A percentile compares a stretch with the other conserved stretches of the same genome.
These are phyloP conservation scores for Morpho deidamia DNA, from an alignment of 2,888 invertebrate genomes.

Conservation along the genomic window DNA sequence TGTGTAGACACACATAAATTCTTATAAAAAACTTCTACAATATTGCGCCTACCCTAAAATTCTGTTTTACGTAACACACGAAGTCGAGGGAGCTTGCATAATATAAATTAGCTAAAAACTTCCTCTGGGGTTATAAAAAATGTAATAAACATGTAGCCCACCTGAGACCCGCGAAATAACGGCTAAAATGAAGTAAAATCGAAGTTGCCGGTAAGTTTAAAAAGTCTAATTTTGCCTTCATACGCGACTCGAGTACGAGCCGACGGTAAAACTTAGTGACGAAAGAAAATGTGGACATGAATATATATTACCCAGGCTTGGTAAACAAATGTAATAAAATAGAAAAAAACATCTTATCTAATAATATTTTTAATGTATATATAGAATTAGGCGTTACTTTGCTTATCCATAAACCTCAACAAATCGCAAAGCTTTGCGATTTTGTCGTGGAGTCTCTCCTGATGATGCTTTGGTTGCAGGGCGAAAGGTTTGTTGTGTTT, in stretches of 20 bases:
- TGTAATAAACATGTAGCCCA: slow-evolving; percentile 53
- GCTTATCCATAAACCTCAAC: too few relatives aligned
- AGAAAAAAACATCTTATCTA: too few relatives aligned
- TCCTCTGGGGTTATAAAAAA: slow-evolving; percentile 30
- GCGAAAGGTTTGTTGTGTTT: too few relatives aligned
- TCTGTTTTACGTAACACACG: not conserved
- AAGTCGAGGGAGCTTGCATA: not conserved
- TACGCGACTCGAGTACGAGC: slow-evolving; percentile 67
- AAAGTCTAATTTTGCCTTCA: slow-evolving; percentile 75
- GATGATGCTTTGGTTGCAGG: too few relatives aligned
- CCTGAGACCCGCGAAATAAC: slow-evolving; percentile 46
- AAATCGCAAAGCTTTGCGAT: too few relatives aligned
- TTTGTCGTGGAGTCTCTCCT: too few relatives aligned
- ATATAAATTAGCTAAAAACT: slow-evolving; percentile 19
- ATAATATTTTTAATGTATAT: too few relatives aligned
- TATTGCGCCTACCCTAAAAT: not conserved
- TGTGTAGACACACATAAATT: too few relatives aligned
- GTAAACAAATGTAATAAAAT: too few relatives aligned
- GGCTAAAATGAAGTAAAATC: slow-evolving; percentile 65
- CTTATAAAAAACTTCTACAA: too few relatives aligned
- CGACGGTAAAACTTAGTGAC: slow-evolving; percentile 30
- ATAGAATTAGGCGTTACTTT: too few relatives aligned
- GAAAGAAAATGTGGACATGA: slow-evolving; percentile 32
- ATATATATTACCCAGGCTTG: not conserved
- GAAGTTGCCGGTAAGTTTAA: slow-evolving; percentile 66